These are phyloP conservation scores for Cheilosia vernalis DNA, from an alignment of 2,888 invertebrate genomes.

Conservation along the genomic window DNA sequence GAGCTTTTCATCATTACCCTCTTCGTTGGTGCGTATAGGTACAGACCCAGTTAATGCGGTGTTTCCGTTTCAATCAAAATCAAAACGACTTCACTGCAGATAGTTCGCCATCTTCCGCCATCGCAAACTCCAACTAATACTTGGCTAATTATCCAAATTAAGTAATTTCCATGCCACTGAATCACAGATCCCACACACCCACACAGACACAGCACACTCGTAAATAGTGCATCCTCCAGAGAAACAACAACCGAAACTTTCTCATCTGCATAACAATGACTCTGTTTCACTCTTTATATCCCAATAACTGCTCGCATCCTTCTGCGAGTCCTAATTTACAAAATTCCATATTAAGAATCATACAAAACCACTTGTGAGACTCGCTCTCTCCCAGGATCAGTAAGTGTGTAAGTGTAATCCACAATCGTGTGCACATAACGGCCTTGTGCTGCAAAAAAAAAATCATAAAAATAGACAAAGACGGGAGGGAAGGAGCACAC, in stretches of 20 bases:
- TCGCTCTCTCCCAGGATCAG: background rate
- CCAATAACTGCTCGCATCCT: constrained; percentile 74
- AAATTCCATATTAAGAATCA: constrained; percentile 74
- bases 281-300: constrained; percentile 73
- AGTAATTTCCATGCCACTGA: constrained; percentile 72
- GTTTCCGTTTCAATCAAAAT: background rate
- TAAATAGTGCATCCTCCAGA: constrained; percentile 45
- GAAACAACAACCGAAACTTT: constrained; percentile 64
- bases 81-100: constrained; percentile 47
- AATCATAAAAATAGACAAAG: constrained; percentile 31
- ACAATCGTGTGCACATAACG: constrained; percentile 71
- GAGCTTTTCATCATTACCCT: background rate
- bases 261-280: constrained; percentile 75
- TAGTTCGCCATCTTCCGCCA: constrained; percentile 8
- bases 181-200: constrained; percentile 34
- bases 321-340: constrained; percentile 75
- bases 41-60: background rate
- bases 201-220: constrained; percentile 4
- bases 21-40: background rate
- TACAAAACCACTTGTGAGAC: constrained; percentile 72
- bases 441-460: constrained; percentile 61
- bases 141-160: constrained; percentile 74
- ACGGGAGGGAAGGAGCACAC: background rate
- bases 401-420: constrained; percentile 34
- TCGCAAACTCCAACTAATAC: constrained; percentile 44